These are phyloP conservation scores for Allacma fusca DNA, from an alignment of 2,888 invertebrate genomes.

Conservation along the genomic window DNA sequence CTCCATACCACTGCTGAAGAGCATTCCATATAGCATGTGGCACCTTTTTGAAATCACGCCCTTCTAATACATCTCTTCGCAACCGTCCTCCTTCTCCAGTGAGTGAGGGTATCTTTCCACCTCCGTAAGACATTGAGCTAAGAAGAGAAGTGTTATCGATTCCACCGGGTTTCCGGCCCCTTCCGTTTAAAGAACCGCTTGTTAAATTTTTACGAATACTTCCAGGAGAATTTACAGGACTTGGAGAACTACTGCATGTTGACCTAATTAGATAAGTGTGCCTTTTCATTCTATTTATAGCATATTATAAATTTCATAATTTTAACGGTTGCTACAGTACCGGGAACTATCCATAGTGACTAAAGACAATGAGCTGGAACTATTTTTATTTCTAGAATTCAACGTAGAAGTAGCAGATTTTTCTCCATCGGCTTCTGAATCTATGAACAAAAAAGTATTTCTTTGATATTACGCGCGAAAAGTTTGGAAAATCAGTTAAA, in stretches of 20 bases:
- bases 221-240: slow-evolving; percentile 60
- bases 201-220: slow-evolving; percentile 56
- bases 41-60: slow-evolving; percentile 84
- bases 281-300: too few species aligned
- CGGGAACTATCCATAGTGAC: slow-evolving; percentile 61
- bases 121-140: slow-evolving; percentile 67
- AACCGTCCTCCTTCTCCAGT: slow-evolving; percentile 89
- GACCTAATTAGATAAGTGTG: slow-evolving; percentile 34
- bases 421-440: slow-evolving; percentile 35
- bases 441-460: not conserved
- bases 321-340: slow-evolving; percentile 33
- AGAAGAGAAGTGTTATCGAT: slow-evolving; percentile 80
- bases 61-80: slow-evolving; percentile 70
- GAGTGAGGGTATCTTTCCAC: slow-evolving; percentile 70
- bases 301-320: too few species aligned
- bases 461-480: too few species aligned
- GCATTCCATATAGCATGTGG: slow-evolving; percentile 89
- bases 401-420: slow-evolving; percentile 18
- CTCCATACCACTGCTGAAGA: slow-evolving; percentile 82
- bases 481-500: too few species aligned
- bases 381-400: slow-evolving; percentile 48
- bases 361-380: slow-evolving; percentile 60
- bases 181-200: slow-evolving; percentile 43
- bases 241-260: slow-evolving; percentile 57
- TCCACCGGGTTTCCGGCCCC: slow-evolving; percentile 70